Conservation (phyloP, 2,797 vertebrate species). For the Myotis myotis region DNA sequence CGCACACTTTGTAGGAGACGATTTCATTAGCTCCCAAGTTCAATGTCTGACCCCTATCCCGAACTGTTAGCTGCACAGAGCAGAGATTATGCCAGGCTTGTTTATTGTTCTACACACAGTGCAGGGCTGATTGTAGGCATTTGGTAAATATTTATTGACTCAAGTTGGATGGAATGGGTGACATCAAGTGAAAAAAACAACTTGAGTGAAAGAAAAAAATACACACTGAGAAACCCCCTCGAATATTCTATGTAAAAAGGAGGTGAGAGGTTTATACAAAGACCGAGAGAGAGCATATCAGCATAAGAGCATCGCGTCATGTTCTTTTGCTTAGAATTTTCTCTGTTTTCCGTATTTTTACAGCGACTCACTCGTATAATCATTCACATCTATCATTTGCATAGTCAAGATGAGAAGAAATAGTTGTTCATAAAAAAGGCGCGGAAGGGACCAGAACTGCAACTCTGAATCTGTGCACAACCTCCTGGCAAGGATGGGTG, state of each 20-base stretch:
- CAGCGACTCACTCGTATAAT: not conserved
- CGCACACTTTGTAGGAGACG: not conserved
- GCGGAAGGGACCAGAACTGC: not conserved
- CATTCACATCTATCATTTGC: conserved; percentile 21
- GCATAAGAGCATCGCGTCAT: not conserved
- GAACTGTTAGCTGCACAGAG: not conserved
- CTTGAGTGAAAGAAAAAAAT: not conserved
- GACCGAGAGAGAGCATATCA: not conserved
- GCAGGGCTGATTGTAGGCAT: not conserved
- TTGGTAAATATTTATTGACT: conserved; percentile 53
- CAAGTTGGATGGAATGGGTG: not conserved
- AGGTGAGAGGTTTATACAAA: not conserved
- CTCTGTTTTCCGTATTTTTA: not conserved
- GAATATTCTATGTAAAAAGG: not conserved
- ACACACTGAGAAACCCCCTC: too few relatives aligned
- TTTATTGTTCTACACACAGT: not conserved
- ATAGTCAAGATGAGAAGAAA: conserved; percentile 37
- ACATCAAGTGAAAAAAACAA: not conserved
- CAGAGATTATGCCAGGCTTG: not conserved
- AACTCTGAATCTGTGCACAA: not conserved
- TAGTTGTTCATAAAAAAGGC: not conserved
- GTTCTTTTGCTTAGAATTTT: not conserved
- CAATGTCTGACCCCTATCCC: not conserved
- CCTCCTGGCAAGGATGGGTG: not conserved
- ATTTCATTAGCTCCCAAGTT: conserved; percentile 43